Evolutionary conservation across 2,113 vertebrate species (phyloP).

Genomic region (Elgaria multicarinata): DNA sequence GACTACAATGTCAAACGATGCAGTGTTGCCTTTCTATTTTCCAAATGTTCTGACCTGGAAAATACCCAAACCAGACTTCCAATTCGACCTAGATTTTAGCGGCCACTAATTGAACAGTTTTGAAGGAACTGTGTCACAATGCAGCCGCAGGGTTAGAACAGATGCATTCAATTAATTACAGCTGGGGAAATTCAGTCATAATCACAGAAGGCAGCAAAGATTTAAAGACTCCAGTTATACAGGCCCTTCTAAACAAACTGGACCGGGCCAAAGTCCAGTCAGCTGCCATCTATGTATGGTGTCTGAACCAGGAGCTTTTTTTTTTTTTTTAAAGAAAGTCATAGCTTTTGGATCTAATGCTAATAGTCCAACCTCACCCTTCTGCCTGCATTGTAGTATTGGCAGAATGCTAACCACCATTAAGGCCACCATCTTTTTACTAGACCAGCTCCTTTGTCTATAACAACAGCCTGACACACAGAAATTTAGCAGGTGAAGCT

Average conservation of each 20-base stretch:
- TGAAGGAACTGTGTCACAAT: conserved; percentile 92
- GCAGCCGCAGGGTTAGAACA: conserved; percentile 83
- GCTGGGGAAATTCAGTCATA: conserved; percentile 75
- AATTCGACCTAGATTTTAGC: conserved; percentile 84
- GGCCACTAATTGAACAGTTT: conserved; percentile 92
- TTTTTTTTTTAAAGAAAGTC: not conserved
- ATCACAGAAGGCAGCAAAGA: conserved; percentile 11
- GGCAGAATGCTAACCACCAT: not conserved
- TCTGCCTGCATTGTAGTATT: not conserved
- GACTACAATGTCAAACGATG: conserved; percentile 41
- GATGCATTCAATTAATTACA: conserved; percentile 91
- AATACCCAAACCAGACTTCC: conserved; percentile 69
- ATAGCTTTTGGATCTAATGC: not conserved
- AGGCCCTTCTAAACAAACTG: fast-evolving
- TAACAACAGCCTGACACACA: not conserved
- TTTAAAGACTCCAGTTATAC: conserved; percentile 44
- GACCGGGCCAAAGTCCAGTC: not conserved
- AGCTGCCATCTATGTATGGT: not conserved
- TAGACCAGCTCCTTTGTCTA: not conserved
- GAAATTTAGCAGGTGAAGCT: not conserved
- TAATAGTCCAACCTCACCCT: fast-evolving
- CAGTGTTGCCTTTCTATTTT: conserved; percentile 30
- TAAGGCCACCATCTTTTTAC: not conserved
- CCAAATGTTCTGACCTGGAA: conserved; percentile 78
- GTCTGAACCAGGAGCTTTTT: not conserved